Base-by-base conservation (phyloP, 2,888 invertebrate species). In the Tetragnatha montana region DNA sequence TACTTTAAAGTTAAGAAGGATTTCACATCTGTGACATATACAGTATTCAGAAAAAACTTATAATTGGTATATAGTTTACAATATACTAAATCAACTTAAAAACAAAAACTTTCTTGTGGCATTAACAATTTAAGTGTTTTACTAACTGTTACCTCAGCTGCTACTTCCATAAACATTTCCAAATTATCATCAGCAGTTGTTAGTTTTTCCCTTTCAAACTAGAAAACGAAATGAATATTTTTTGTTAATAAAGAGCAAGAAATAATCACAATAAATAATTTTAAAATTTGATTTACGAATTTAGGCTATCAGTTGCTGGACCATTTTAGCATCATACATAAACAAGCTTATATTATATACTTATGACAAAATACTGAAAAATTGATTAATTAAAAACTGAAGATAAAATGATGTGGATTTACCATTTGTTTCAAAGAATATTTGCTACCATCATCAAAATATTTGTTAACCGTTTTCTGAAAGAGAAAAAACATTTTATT, bases 381-480 rank as follows among this genome's bases (percentile, higher is more conserved):
- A 35, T 35, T 4, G 1, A 35, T 35, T 35, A 35, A n/a, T n/a
- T n/a, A 35, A 35, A 35, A 35, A 35, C 35, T 35, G 35, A 35
- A 35, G 35, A 4, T 35, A 73, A 73, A 73, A 73, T 12, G 21
- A 17, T 51, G 10, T 73, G 69, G 47, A 92, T 92, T 92, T 92
- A 94, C 94, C 96, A 98, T 96, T 93, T 97, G 95, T 93, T 96
- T 95, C 69, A 98, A 95, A 84, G 96, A 96, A 93, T 96, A 96
- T 93, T 96, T 96, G 93, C 98, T 97, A 94, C 98, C 98, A 94
- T 98, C 97, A 6, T 96, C 96, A 94, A 97, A 98, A 94, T 97
- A 98, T 88, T 96, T 95, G n/a, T 68, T 51, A 69, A 50, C 19
- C 50, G 74, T 51, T 89, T 85, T 47, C 71, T 50, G 79, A 22